Evolutionary conservation across 2,797 vertebrate species (phyloP), one percentile per base, ranked within the genome.

Genomic region (Vultur gryphus): DNA sequence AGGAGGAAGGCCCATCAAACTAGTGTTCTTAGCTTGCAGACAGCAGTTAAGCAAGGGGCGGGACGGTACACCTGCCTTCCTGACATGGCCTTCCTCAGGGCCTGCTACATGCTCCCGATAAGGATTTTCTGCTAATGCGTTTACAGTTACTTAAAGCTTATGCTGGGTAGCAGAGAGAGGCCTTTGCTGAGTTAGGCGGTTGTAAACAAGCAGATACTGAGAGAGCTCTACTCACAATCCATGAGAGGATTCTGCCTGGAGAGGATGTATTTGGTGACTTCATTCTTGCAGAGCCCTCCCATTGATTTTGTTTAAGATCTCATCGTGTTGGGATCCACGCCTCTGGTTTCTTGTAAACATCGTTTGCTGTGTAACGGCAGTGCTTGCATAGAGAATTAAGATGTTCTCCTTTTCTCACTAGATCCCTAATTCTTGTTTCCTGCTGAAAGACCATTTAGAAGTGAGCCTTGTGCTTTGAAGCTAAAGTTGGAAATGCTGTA

Each of bases 171-270:
- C 7, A 24, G 57, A 9, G 93, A 83, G 81, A 57, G n/a, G 67
- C 81, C 92, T 87, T 85, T 43, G 84, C 88, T n/a, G 86, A 87
- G 81, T 35, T 49, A 75, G 81, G 88, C 1, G 3, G 37, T 77
- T 90, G 92, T 90, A 90, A 96, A 92, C 84, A 77, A 93, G 93
- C 89, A 78, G 90, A 77, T 65, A 51, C 26, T 3, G 62, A 51
- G 64, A 51, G 80, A 46, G 81, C 67, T 83, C 20, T 58, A 3
- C 70, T 82, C 66, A 6, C 58, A 79, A 94, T 79, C 93, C 61
- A 1, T 49, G 84, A 91, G 93, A 85, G 86, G 88, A 83, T 91
- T 71, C 86, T 89, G 95, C 75, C 71, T 89, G 90, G 84, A 65
- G 62, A 83, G 84, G 88, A 91, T 39, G 81, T 51, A 17, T 87